phyloP scores from a whole-genome alignment of 2,888 invertebrate genomes.

The Physocephala rufipes region DNA sequence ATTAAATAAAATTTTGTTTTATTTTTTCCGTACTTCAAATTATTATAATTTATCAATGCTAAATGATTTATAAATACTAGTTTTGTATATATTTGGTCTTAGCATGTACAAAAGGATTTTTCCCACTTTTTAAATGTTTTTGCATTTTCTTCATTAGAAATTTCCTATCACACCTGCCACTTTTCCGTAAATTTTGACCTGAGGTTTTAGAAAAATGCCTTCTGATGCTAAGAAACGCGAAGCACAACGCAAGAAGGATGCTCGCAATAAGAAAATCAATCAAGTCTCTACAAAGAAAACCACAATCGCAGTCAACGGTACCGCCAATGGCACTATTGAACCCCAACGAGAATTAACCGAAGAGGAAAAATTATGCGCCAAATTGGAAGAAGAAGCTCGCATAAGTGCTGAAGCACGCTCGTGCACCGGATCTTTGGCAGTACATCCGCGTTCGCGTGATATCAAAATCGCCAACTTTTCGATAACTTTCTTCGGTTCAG shows the following conservation, averaged over 20 bases:
- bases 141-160: background rate
- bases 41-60: too few relatives aligned
- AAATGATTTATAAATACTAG: too few relatives aligned
- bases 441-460: slow-evolving; percentile 95
- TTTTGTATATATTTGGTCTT: too few relatives aligned
- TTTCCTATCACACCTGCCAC: slow-evolving; percentile 2
- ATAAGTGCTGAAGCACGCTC: slow-evolving; percentile 93
- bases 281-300: slow-evolving; percentile 66
- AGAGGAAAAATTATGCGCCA: slow-evolving; percentile 82
- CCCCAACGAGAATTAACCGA: slow-evolving; percentile 62
- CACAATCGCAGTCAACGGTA: slow-evolving; percentile 65
- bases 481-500: slow-evolving; percentile 97
- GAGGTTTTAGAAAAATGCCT: slow-evolving; percentile 76
- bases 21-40: too few relatives aligned
- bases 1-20: too few relatives aligned
- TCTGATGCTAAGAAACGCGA: slow-evolving; percentile 99
- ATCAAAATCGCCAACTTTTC: slow-evolving; percentile 96
- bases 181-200: slow-evolving; percentile 19
- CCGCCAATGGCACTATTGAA: slow-evolving; percentile 76
- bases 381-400: slow-evolving; percentile 89
- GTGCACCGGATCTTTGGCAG: slow-evolving; percentile 93
- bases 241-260: slow-evolving; percentile 96
- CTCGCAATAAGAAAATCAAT: slow-evolving; percentile 71
- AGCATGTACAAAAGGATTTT: background rate
- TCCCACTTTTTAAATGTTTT: background rate